Evolutionary conservation across 2,113 vertebrate genomes (phyloP).

Genomic region (Hippocampus barbouri): DNA sequence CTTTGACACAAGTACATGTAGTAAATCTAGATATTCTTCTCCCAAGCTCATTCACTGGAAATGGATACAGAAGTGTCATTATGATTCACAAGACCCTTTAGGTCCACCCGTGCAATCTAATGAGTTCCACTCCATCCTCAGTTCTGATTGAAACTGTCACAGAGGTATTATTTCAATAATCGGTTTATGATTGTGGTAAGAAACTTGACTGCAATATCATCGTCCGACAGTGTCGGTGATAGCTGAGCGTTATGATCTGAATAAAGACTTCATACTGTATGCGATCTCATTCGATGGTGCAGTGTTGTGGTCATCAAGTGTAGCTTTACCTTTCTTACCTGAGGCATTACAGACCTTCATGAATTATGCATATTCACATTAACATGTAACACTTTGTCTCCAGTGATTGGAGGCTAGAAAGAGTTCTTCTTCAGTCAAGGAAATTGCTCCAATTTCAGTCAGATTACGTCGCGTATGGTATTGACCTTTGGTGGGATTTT

Average conservation of each 20-base stretch:
- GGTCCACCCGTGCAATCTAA: too few relatives aligned
- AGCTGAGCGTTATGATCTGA: background rate
- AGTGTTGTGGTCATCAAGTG: background rate
- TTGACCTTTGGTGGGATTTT: too few relatives aligned
- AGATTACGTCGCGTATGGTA: background rate
- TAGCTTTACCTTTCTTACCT: background rate
- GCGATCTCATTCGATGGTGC: background rate
- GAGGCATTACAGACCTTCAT: background rate
- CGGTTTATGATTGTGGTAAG: too few relatives aligned
- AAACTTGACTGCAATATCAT: too few relatives aligned
- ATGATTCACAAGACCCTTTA: too few relatives aligned
- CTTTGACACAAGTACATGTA: background rate
- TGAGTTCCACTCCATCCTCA: too few relatives aligned
- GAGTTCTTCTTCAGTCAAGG: background rate
- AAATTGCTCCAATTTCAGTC: background rate
- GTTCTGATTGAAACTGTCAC: background rate
- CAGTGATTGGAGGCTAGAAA: background rate
- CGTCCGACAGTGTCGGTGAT: too few relatives aligned
- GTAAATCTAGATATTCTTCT: background rate
- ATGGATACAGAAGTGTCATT: background rate
- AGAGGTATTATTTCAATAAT: too few relatives aligned
- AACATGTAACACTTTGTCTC: background rate
- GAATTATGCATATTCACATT: slow-evolving; percentile 1
- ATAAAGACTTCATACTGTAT: background rate
- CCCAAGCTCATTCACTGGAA: background rate